phyloP scores from a whole-genome alignment of 2,113 vertebrate species.

The Gobius niger region DNA sequence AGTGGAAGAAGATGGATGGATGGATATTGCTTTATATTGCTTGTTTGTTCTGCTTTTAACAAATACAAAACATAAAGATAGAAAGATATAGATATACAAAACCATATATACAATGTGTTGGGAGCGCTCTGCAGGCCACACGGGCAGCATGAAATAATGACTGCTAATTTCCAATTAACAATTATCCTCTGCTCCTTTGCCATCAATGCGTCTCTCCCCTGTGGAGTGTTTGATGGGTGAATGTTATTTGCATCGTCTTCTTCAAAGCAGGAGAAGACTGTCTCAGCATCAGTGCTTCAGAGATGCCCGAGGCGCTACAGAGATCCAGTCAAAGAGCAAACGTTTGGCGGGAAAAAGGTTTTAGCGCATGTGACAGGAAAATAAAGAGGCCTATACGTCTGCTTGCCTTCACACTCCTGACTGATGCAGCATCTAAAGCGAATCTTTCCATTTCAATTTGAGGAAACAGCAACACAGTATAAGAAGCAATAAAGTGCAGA shows the following conservation, averaged over 20 bases:
- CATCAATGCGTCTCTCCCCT: background rate
- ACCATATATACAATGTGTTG: no score
- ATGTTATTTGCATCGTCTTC: constrained; percentile 61
- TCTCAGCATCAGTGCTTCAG: constrained; percentile 56
- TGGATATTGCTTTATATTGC: no score
- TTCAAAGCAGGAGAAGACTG: constrained; percentile 55
- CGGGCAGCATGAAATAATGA: background rate
- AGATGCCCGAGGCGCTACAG: constrained; percentile 38
- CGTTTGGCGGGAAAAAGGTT: background rate
- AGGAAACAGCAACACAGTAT: background rate
- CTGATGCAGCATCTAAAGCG: constrained; percentile 10
- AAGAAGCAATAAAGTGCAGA: constrained; percentile 5
- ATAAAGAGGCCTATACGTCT: background rate
- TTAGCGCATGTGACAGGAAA: background rate
- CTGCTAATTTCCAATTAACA: background rate
- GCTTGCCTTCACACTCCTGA: background rate
- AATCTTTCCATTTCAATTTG: background rate
- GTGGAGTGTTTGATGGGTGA: constrained; percentile 57
- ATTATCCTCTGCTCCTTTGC: background rate
- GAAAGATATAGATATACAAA: no score
- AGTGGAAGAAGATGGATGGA: no score
- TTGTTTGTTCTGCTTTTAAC: no score
- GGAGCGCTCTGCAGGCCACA: no score
- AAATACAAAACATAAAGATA: no score
- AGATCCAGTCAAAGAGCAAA: constrained; percentile 28